These are phyloP conservation scores for Ashinkailepas kermadecensis DNA, from an alignment of 2,888 invertebrate genomes.

Conservation along the genomic window DNA sequence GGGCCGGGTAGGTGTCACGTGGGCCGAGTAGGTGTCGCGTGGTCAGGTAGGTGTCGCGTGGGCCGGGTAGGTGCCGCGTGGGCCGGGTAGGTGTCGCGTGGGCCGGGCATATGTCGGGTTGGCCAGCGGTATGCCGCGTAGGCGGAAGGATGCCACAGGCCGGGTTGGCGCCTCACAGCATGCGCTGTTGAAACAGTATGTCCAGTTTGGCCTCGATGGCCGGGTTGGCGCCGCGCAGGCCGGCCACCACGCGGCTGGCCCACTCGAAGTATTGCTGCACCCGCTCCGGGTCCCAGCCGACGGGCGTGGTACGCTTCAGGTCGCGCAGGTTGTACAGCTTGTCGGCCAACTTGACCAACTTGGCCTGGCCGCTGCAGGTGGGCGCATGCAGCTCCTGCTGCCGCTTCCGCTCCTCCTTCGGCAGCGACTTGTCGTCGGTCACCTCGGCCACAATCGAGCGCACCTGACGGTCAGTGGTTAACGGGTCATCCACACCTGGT, in stretches of 20 bases:
- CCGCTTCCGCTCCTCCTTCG: conserved; percentile 55
- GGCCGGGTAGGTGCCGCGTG: too few species aligned
- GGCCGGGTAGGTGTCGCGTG: too few species aligned
- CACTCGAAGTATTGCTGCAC: conserved; percentile 59
- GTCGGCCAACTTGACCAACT: conserved; percentile 70
- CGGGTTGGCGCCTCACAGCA: too few species aligned
- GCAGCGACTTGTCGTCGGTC: conserved; percentile 64
- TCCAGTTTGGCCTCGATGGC: conserved; percentile 52
- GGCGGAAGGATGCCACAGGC: too few species aligned
- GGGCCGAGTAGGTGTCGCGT: too few species aligned
- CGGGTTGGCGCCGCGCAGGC: conserved; percentile 55
- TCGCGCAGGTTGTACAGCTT: conserved; percentile 74
- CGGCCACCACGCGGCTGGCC: conserved; percentile 58
- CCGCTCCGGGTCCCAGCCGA: conserved; percentile 54
- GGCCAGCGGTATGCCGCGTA: too few species aligned
- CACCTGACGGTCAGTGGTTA: neutral
- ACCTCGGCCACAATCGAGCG: conserved; percentile 45
- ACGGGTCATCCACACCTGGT: too few species aligned
- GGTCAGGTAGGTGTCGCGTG: too few species aligned
- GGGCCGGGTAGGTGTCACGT: too few species aligned
- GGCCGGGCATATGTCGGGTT: too few species aligned
- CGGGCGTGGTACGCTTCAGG: conserved; percentile 49
- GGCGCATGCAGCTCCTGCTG: conserved; percentile 56
- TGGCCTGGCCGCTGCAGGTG: conserved; percentile 52
- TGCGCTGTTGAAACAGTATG: conserved; percentile 20